Evolutionary conservation across 2,888 invertebrate species (phyloP), one percentile per base, ranked within the genome.

Genomic region (Plagodis pulveraria): DNA sequence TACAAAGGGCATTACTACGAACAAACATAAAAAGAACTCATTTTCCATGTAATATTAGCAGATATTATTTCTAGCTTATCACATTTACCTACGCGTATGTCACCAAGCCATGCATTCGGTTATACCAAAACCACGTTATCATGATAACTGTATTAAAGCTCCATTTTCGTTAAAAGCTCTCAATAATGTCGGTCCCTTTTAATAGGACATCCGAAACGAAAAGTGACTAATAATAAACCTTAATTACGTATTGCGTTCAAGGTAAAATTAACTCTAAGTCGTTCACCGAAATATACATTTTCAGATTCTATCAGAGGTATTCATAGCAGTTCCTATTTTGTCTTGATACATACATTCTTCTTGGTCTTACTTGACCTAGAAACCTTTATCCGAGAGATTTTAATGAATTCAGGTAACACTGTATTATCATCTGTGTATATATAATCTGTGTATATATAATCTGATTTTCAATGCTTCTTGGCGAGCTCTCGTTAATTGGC

Each of bases 121-220:
- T 36, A 11, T 53, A 56, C 55, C 52, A 49, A 64, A 66, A 62
- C 60, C 58, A 55, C 63, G 58, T 66, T 63, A 70, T 66, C 68
- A 34, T 60, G 67, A 70, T 78, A 80, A 78, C 73, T 73, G 66
- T 70, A 73, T 75, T 73, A 77, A 62, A 67, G 63, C 64, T 72
- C 71, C 66, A 80, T 82, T 80, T 79, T 73, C 74, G 69, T 69
- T 77, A 72, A 83, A 77, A 84, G 80, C 82, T 69, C 73, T 74
- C 75, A 77, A 80, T 81, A 78, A 80, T 73, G 67, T 65, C 61
- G 72, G 72, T 58, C 67, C 71, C 73, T 73, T 78, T 74, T 74
- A 78, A 77, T 75, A 70, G 73, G 69, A 56, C 69, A 73, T 74
- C 72, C 72, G 65, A 72, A 74, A 65, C 69, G 69, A 65, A 65